Percentiles rank a stretch among this genome's conserved stretches.
Evolutionary conservation across 2,888 invertebrate genomes (phyloP).

Genomic region (Aphidoletes aphidimyza): DNA sequence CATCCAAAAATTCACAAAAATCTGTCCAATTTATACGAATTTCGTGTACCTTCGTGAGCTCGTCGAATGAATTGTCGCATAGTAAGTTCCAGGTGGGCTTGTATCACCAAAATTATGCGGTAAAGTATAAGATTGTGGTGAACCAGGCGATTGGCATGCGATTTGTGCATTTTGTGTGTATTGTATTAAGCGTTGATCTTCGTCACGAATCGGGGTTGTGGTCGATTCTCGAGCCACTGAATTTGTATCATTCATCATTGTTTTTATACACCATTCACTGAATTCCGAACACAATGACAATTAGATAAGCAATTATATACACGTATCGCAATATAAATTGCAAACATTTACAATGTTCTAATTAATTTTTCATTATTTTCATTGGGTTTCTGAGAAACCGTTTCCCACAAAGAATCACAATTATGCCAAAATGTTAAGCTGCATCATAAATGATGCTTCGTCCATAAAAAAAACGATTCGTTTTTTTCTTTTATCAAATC

Average conservation of each 20-base stretch:
- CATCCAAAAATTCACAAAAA: no score
- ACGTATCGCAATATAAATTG: neutral
- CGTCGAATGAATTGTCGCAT: constrained; percentile 6
- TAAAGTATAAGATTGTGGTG: no score
- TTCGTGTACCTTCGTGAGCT: constrained; percentile 12
- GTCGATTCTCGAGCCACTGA: neutral
- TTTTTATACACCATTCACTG: neutral
- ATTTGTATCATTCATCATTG: no score
- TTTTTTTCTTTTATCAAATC: neutral
- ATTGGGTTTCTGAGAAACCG: neutral
- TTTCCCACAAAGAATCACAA: neutral
- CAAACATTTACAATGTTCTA: neutral
- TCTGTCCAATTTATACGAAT: neutral
- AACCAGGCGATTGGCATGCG: neutral
- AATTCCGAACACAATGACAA: neutral
- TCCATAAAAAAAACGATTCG: neutral
- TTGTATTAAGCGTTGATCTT: neutral
- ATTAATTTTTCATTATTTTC: neutral
- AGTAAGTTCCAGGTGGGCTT: neutral
- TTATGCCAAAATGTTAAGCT: neutral
- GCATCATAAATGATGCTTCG: neutral
- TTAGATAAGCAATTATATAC: neutral
- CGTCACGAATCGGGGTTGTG: neutral
- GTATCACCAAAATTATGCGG: neutral
- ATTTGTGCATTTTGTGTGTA: neutral